phyloP scores from a whole-genome alignment of 2,797 vertebrate species.

The Lacerta bilineata region DNA sequence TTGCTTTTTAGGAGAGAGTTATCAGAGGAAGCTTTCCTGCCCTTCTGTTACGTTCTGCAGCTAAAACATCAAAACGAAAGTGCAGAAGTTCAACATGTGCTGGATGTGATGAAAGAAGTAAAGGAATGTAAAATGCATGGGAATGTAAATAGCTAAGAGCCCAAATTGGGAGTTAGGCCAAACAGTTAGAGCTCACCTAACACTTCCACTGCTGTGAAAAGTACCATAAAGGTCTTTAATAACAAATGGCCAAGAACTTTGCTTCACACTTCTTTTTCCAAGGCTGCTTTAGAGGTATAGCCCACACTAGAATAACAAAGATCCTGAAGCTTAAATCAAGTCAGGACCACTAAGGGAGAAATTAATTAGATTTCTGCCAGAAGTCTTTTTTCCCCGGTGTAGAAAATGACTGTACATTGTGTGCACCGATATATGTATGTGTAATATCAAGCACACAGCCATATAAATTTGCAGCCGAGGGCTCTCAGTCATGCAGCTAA shows the following conservation, averaged over 20 bases:
- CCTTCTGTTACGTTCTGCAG: background rate
- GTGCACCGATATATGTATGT: background rate
- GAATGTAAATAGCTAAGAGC: conserved; percentile 40
- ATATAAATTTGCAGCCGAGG: conserved; percentile 24
- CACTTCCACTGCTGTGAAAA: conserved; percentile 54
- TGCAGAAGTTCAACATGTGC: background rate
- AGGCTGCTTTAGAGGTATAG: conserved; percentile 52
- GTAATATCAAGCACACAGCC: conserved; percentile 4
- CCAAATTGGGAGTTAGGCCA: conserved; percentile 32
- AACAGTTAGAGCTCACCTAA: background rate
- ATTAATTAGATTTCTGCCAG: conserved; percentile 14
- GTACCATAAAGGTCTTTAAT: conserved; percentile 20
- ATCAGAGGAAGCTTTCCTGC: background rate
- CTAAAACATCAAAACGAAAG: background rate
- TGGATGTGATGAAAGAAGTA: background rate
- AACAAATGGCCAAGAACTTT: conserved; percentile 35
- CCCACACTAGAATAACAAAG: conserved; percentile 44
- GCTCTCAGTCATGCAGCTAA: conserved; percentile 27
- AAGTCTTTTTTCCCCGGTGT: background rate
- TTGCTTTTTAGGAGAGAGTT: background rate
- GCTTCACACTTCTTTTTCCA: conserved; percentile 50
- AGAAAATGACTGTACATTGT: conserved; percentile 18
- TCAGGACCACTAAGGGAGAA: background rate
- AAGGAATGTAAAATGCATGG: background rate
- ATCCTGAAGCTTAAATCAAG: conserved; percentile 29